Conservation (phyloP, 2,888 invertebrate species). For the Pinctada fucata region DNA sequence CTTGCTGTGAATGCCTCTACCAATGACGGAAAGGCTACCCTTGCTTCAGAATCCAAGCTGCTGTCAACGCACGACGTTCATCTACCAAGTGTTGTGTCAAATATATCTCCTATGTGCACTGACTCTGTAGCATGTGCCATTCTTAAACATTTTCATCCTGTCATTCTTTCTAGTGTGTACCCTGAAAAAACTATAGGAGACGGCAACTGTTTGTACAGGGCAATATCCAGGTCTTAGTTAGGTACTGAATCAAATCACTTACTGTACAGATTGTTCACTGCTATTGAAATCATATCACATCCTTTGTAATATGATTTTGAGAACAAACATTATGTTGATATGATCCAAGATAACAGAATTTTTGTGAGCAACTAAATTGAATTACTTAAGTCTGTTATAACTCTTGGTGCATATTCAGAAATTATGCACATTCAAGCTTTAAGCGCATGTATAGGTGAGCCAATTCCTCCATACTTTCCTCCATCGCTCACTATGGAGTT, state of each 20-base stretch:
- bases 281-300: conserved; percentile 7
- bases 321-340: conserved; percentile 6
- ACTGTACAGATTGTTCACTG: not conserved
- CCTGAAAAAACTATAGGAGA: conserved; percentile 9
- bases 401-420: conserved; percentile 5
- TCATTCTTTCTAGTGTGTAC: not conserved
- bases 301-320: conserved; percentile 10
- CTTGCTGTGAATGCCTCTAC: no score
- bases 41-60: not conserved
- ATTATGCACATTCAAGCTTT: conserved; percentile 28
- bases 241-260: conserved; percentile 5
- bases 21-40: no score
- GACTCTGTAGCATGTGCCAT: not conserved
- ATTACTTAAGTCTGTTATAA: not conserved
- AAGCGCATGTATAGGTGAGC: conserved; percentile 2
- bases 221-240: not conserved
- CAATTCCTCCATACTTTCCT: not conserved
- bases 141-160: conserved; percentile 13
- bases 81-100: not conserved
- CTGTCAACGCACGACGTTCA: not conserved
- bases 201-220: conserved; percentile 21
- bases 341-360: conserved; percentile 14
- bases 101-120: no score
- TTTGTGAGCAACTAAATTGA: conserved; percentile 1
- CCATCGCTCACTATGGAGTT: not conserved